Conservation (phyloP, 2,797 vertebrate genomes). For the Crocodylus rhombifer region DNA sequence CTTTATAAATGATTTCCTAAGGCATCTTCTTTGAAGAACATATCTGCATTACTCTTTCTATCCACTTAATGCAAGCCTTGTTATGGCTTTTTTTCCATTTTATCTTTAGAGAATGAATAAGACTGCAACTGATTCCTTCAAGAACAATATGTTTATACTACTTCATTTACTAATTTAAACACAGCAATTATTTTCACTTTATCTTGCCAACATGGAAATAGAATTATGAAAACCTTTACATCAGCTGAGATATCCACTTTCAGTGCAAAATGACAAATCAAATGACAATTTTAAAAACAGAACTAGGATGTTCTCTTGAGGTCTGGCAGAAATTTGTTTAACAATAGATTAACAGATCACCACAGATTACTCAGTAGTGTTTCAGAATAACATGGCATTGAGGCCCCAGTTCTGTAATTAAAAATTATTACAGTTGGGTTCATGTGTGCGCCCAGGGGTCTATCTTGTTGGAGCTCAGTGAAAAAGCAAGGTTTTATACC, state of each 20-base stretch:
- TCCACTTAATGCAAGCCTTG: conserved; percentile 18
- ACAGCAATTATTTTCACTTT: neutral
- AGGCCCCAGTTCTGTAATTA: neutral
- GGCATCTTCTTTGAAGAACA: conserved; percentile 67
- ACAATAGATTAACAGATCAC: neutral
- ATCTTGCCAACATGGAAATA: neutral
- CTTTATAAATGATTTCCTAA: conserved; percentile 49
- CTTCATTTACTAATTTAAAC: conserved; percentile 28
- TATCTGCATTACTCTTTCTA: neutral
- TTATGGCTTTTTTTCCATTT: conserved; percentile 44
- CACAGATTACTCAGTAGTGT: neutral
- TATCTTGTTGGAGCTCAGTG: neutral
- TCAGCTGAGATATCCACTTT: neutral
- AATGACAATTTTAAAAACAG: neutral
- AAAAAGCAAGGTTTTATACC: neutral
- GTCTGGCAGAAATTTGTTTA: neutral
- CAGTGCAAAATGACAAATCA: neutral
- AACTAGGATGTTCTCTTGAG: neutral
- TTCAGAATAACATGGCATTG: neutral
- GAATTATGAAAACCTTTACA: neutral
- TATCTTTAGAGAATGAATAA: conserved; percentile 31
- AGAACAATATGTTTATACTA: neutral
- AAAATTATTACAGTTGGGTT: accelerated
- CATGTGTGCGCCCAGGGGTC: neutral
- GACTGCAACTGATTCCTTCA: neutral